Percentiles rank a stretch among this genome's conserved stretches.
Conservation (phyloP, 2,888 invertebrate species). For the Leucoma salicis region DNA sequence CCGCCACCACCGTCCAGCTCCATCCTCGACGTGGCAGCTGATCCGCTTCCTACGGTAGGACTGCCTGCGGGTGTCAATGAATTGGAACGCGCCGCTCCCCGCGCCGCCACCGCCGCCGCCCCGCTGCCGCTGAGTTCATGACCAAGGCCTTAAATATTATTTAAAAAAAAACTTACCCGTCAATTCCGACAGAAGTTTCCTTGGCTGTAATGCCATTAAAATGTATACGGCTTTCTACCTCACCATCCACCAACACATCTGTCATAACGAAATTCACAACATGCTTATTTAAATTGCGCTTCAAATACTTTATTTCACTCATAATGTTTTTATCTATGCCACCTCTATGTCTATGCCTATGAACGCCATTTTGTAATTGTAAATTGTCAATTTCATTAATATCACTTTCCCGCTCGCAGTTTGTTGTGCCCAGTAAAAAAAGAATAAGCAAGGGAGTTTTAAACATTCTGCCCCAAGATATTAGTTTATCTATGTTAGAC, state of each 20-base stretch:
- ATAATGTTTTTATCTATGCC: constrained; percentile 47
- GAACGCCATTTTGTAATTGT: constrained; percentile 29
- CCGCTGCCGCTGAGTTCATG: too few species aligned
- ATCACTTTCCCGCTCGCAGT: constrained; percentile 59
- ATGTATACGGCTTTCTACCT: constrained; percentile 85
- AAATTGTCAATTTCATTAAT: constrained; percentile 37
- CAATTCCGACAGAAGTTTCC: constrained; percentile 82
- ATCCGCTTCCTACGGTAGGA: too few species aligned
- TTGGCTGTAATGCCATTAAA: constrained; percentile 85
- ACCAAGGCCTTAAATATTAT: too few species aligned
- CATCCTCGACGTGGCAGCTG: too few species aligned
- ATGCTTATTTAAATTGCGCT: constrained; percentile 65
- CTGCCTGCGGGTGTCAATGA: too few species aligned
- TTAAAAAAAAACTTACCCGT: constrained; percentile 59
- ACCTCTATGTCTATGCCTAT: constrained; percentile 53
- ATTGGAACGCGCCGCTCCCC: too few species aligned
- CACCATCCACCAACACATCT: constrained; percentile 86
- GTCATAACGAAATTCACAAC: constrained; percentile 84
- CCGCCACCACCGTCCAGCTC: too few species aligned
- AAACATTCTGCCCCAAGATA: constrained; percentile 66
- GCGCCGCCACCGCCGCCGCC: too few species aligned
- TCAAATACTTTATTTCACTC: constrained; percentile 67
- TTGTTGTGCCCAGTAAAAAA: constrained; percentile 63
- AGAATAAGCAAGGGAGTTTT: constrained; percentile 62
- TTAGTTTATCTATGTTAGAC: constrained; percentile 49